A percentile compares a stretch with the other conserved stretches of the same genome.
Conservation (phyloP, 2,888 invertebrate species). For the Caenorhabditis sulstoni region DNA sequence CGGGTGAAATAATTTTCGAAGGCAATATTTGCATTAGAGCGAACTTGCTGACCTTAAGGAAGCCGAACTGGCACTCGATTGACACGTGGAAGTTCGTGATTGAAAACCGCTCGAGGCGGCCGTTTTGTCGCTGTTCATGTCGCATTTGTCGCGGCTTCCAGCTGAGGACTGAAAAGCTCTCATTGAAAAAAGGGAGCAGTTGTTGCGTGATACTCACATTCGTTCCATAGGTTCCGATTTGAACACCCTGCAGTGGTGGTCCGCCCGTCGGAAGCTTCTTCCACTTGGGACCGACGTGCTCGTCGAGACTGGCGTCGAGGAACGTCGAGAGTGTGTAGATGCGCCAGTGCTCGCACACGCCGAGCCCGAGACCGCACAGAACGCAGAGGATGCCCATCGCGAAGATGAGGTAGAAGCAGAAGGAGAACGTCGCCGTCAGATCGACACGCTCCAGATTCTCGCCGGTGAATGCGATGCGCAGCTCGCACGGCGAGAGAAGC, state of each 20-base stretch:
- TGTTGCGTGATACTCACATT: constrained; percentile 14
- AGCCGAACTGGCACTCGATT: constrained; percentile 56
- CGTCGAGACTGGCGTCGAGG: constrained; percentile 75
- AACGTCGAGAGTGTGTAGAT: constrained; percentile 77
- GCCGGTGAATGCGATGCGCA: constrained; percentile 75
- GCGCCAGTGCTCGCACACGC: constrained; percentile 74
- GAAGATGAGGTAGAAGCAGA: constrained; percentile 77
- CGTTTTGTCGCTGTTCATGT: constrained; percentile 47
- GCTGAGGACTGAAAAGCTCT: constrained; percentile 32
- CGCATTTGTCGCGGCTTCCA: constrained; percentile 29
- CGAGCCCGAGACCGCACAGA: constrained; percentile 65
- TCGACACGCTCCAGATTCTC: constrained; percentile 66
- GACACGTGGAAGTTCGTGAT: constrained; percentile 62
- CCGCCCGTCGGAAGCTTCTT: constrained; percentile 43
- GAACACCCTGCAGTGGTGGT: constrained; percentile 35
- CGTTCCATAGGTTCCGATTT: constrained; percentile 27
- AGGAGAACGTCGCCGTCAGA: constrained; percentile 72
- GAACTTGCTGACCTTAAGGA: constrained; percentile 54
- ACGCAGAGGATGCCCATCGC: constrained; percentile 73
- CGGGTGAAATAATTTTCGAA: constrained; percentile 2
- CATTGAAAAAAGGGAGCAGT: not conserved
- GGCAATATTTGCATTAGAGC: not conserved
- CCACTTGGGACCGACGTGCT: constrained; percentile 72
- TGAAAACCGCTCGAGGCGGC: constrained; percentile 70
- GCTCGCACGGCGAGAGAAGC: constrained; percentile 71